Percentiles rank a stretch among this genome's conserved stretches.
Conservation (phyloP, 2,797 vertebrate species). For the Sebastes itinus region DNA sequence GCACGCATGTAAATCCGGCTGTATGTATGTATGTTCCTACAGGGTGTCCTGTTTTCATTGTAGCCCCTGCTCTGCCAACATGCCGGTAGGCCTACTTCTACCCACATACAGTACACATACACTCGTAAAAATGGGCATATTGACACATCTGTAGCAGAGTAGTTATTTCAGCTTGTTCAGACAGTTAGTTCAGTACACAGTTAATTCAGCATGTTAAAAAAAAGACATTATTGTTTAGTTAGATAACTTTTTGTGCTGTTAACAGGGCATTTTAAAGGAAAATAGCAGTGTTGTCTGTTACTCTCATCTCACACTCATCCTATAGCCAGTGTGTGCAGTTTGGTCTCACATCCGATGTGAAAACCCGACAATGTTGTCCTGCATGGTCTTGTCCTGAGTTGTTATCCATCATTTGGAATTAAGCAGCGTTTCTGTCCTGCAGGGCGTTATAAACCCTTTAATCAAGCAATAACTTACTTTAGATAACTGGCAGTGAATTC, state of each 20-base stretch:
- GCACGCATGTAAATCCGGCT: conserved; percentile 25
- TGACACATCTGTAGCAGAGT: conserved; percentile 42
- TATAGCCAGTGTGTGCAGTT: conserved; percentile 4
- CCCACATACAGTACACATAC: conserved; percentile 32
- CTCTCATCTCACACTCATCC: not conserved
- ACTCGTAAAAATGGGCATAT: conserved; percentile 36
- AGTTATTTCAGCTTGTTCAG: conserved; percentile 54
- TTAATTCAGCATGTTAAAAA: conserved; percentile 52
- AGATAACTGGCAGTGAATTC: conserved; percentile 42
- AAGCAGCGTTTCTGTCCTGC: not conserved
- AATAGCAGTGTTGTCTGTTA: conserved; percentile 30
- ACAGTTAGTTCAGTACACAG: conserved; percentile 60
- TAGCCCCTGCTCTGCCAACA: not conserved
- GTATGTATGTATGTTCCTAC: not conserved
- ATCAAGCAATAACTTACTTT: conserved; percentile 7
- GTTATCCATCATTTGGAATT: conserved; percentile 17
- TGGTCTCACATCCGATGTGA: not conserved
- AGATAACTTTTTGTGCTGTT: conserved; percentile 62
- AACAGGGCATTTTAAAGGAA: conserved; percentile 54
- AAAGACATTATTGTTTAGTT: conserved; percentile 46
- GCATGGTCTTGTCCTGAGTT: conserved; percentile 26
- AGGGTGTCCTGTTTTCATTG: not conserved
- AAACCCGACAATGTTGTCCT: not conserved
- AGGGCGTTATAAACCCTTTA: not conserved
- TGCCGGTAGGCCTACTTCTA: conserved; percentile 20